Conservation (phyloP, 2,888 invertebrate genomes). For the Cinara cedri region DNA sequence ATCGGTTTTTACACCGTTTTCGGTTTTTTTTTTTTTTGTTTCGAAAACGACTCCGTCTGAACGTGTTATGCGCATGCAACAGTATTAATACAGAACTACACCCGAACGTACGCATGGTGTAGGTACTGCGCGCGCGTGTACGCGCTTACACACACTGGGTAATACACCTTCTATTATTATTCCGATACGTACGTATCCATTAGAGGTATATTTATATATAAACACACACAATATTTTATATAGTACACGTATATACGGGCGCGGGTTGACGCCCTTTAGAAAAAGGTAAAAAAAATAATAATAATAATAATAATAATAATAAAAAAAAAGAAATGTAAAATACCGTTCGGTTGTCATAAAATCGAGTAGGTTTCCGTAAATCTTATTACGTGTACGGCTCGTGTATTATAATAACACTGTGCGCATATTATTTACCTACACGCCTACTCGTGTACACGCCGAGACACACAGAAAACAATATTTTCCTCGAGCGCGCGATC, state of each 20-base stretch:
- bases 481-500: too few relatives aligned
- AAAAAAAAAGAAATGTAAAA: neutral
- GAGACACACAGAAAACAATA: too few relatives aligned
- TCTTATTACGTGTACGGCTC: neutral
- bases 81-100: neutral
- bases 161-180: neutral
- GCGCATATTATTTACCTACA: too few relatives aligned
- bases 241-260: neutral
- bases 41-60: neutral
- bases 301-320: too few relatives aligned
- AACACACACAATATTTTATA: neutral
- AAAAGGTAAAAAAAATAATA: neutral
- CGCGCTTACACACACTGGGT: neutral
- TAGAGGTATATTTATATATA: too few relatives aligned
- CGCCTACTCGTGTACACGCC: too few relatives aligned
- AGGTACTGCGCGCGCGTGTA: neutral
- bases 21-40: slow-evolving; percentile 22
- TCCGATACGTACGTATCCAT: neutral
- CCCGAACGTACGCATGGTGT: too few relatives aligned
- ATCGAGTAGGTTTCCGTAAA: slow-evolving; percentile 12
- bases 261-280: neutral
- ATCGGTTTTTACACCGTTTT: slow-evolving; percentile 28
- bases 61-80: neutral
- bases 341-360: neutral
- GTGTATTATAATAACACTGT: too few relatives aligned